A percentile compares a stretch with the other conserved stretches of the same genome.
phyloP scores from a whole-genome alignment of 1,140 invertebrate genomes.

The Philotrypesis tridentata region DNA sequence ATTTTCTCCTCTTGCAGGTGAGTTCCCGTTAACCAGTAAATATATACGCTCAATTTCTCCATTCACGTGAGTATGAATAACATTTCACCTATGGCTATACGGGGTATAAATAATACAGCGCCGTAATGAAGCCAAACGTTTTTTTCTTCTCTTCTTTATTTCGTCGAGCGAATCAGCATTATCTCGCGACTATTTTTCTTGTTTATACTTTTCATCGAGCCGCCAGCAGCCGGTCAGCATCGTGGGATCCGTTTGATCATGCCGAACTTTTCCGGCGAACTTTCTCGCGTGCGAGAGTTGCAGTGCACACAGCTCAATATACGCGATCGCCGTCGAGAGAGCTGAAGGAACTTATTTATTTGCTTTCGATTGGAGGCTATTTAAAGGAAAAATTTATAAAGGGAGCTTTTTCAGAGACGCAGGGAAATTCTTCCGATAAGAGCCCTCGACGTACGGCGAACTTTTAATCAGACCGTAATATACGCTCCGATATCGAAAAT shows the following conservation, averaged over 20 bases:
- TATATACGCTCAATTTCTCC: not conserved
- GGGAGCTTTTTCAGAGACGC: not conserved
- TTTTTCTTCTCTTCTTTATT: too few relatives aligned
- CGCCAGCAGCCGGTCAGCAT: too few relatives aligned
- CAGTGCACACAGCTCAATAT: not conserved
- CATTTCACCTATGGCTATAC: not conserved
- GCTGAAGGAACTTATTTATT: not conserved
- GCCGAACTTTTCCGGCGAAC: not conserved
- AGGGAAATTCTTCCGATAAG: not conserved
- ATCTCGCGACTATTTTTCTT: too few relatives aligned
- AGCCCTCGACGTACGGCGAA: not conserved
- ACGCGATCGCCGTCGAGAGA: too few relatives aligned
- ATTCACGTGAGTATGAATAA: not conserved
- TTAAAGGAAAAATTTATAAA: not conserved
- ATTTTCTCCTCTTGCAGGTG: not conserved
- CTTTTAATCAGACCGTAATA: not conserved
- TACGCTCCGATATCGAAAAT: not conserved
- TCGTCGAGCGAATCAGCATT: not conserved
- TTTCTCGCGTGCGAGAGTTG: not conserved
- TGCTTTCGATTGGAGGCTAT: not conserved
- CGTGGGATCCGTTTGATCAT: not conserved
- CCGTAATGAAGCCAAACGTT: not conserved
- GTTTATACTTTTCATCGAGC: too few relatives aligned
- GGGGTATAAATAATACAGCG: too few relatives aligned
- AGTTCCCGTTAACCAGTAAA: not conserved